Evolutionary conservation across 2,888 invertebrate genomes (phyloP), one percentile per base, ranked within the genome.

Genomic region (Boloria selene): DNA sequence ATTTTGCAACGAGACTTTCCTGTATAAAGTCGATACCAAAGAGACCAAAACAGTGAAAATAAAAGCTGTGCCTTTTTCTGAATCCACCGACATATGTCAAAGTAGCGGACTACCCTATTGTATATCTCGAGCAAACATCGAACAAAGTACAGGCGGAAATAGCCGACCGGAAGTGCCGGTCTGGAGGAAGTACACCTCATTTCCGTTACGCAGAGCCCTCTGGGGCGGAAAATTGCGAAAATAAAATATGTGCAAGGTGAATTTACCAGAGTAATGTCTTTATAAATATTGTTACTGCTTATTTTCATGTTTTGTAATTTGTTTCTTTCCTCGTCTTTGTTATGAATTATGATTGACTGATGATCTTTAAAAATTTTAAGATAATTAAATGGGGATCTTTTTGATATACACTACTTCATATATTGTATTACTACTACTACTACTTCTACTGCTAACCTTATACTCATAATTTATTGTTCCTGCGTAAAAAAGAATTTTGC

Each of bases 131-230:
- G 22, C 62, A 64, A 64, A 64, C 64, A 58, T 54, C 26, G 51
- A n/a, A 44, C 47, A 16, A 66, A 45, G 56, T 52, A 58, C 42
- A 22, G 55, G 44, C 66, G 69, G 69, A 69, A 64, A 66, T 69
- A 64, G 63, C 22, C 68, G 63, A 47, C 73, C 74, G 75, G 74
- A 75, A 67, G 72, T 63, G 70, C 64, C 73, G 71, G 69, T 70
- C 74, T 69, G 70, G 71, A 72, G 75, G 75, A 75, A 74, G 71
- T 72, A 69, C 72, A 75, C 74, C 74, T 75, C 72, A 74, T 75
- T 73, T 75, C 75, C 75, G 64, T 65, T 47, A 49, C 58, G 31
- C 64, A 56, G 55, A 60, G 67, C 66, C 56, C 62, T 65, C 61
- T 65, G 26, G 52, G 18, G 58, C 31, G 58, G 62, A 64, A 68